phyloP scores from a whole-genome alignment of 2,888 invertebrate species.

The Parnassius mnemosyne region DNA sequence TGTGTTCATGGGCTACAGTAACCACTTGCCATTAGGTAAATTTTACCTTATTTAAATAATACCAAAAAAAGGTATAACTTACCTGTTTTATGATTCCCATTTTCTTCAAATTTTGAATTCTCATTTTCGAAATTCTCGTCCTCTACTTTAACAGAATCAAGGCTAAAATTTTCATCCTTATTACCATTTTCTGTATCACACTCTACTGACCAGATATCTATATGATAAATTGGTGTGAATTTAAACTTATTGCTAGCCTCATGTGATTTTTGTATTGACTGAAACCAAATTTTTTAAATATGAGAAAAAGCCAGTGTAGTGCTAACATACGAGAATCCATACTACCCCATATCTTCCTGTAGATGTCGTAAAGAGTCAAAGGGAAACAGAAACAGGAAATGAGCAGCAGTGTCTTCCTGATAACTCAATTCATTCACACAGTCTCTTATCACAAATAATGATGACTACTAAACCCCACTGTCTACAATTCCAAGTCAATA shows the following conservation, averaged over 20 bases:
- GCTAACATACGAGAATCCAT: too few species aligned
- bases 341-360: too few species aligned
- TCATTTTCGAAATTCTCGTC: background rate
- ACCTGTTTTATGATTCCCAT: background rate
- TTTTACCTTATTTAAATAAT: background rate
- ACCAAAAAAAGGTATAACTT: background rate
- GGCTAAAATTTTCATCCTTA: background rate
- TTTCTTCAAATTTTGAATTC: background rate
- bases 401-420: too few species aligned
- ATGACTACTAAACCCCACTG: too few species aligned
- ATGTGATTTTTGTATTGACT: background rate
- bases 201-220: slow-evolving; percentile 3
- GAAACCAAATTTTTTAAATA: background rate
- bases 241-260: background rate
- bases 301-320: too few species aligned
- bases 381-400: too few species aligned
- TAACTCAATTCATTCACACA: too few species aligned
- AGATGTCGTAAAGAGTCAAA: too few species aligned
- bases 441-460: too few species aligned
- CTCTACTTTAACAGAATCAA: background rate
- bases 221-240: slow-evolving; percentile 12
- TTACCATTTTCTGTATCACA: background rate
- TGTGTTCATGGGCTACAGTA: too few species aligned
- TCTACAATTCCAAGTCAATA: too few species aligned
- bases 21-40: too few species aligned